Evolutionary conservation across 2,888 invertebrate genomes (phyloP).

Genomic region (Melanotus villosus): DNA sequence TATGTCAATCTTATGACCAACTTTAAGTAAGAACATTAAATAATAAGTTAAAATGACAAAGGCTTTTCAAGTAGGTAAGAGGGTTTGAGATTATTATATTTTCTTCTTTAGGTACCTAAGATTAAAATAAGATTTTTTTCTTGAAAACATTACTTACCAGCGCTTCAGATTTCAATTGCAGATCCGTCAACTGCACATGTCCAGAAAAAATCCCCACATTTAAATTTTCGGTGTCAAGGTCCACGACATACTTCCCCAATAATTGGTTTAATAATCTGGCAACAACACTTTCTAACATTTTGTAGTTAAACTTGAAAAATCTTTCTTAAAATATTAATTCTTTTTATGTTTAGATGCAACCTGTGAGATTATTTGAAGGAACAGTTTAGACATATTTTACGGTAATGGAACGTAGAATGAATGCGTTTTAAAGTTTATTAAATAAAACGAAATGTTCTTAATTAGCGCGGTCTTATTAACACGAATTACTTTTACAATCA

Average conservation of each 20-base stretch:
- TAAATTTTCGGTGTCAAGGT: constrained; percentile 86
- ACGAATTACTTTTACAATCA: not conserved
- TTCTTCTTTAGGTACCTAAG: no score
- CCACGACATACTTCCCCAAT: constrained; percentile 86
- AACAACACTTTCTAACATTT: constrained; percentile 85
- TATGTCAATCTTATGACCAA: no score
- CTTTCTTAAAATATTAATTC: not conserved
- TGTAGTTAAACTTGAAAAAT: not conserved
- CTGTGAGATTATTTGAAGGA: not conserved
- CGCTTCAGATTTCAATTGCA: constrained; percentile 86
- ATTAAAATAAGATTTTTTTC: no score
- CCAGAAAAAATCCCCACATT: constrained; percentile 89
- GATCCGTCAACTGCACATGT: constrained; percentile 82
- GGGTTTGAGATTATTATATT: no score
- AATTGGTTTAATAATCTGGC: constrained; percentile 85
- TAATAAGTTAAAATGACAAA: no score
- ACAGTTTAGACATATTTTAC: not conserved
- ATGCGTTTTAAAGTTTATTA: not conserved
- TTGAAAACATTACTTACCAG: constrained; percentile 83
- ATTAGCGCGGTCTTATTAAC: not conserved
- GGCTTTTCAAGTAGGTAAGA: no score
- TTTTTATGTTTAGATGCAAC: not conserved
- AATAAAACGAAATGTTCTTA: not conserved
- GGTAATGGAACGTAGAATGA: not conserved
- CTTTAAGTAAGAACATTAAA: no score